Evolutionary conservation across 1,140 invertebrate genomes (phyloP).

Genomic region (Dysdera silvatica): DNA sequence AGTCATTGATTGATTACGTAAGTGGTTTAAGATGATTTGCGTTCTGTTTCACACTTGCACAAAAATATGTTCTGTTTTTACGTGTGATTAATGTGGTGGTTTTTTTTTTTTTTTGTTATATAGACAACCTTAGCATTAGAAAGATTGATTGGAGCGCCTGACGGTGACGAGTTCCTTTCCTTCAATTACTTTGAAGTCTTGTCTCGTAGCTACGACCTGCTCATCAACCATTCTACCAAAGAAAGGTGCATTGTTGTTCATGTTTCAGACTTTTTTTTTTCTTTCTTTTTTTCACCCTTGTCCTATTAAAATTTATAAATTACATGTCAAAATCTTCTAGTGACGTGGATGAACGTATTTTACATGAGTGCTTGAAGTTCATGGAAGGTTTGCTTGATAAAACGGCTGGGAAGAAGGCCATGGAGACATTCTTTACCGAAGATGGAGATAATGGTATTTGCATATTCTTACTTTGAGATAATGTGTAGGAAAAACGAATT

Average conservation of each 20-base stretch:
- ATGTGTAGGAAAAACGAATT: too few species aligned
- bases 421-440: constrained; percentile 65
- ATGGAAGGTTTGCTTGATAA: constrained; percentile 77
- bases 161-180: constrained; percentile 55
- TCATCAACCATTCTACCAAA: constrained; percentile 40
- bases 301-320: background rate
- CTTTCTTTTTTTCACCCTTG: background rate
- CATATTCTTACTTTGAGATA: too few species aligned
- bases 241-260: constrained; percentile 37
- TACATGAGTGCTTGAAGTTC: constrained; percentile 64
- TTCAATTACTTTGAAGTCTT: constrained; percentile 57
- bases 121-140: constrained; percentile 42
- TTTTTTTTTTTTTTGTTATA: background rate
- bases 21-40: constrained; percentile 21
- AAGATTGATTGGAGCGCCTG: constrained; percentile 54
- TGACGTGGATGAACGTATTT: constrained; percentile 58
- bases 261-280: constrained; percentile 2
- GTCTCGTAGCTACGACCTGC: constrained; percentile 58
- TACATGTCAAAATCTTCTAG: constrained; percentile 31
- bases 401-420: constrained; percentile 64
- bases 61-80: too few species aligned
- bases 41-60: too few species aligned
- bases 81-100: background rate
- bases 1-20: constrained; percentile 56
- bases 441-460: constrained; percentile 35